Conservation (phyloP, 2,113 vertebrate genomes). For the Takifugu flavidus region DNA sequence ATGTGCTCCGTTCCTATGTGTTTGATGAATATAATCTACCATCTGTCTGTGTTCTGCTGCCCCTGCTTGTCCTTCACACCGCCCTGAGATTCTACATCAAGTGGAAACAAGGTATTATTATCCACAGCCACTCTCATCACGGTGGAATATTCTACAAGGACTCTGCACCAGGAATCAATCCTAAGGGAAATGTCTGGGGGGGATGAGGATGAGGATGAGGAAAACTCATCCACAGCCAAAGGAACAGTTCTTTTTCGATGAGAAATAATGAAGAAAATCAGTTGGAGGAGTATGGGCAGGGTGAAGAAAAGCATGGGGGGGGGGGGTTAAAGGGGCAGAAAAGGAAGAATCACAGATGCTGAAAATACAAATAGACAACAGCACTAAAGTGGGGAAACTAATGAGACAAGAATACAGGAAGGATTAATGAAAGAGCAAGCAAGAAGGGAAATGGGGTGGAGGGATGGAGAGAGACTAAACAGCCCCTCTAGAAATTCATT, state of each 20-base stretch:
- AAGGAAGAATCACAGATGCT: background rate
- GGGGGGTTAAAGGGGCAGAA: background rate
- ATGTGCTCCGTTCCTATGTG: background rate
- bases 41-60: slow-evolving; percentile 3
- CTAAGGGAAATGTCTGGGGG: slow-evolving; percentile 23
- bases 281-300: background rate
- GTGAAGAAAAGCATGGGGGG: too few species aligned
- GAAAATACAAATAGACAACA: background rate
- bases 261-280: slow-evolving; percentile 5
- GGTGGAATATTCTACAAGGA: slow-evolving; percentile 34
- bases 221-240: slow-evolving; percentile 22
- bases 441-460: background rate
- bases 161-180: background rate
- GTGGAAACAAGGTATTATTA: slow-evolving; percentile 47
- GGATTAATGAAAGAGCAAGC: background rate
- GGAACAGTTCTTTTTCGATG: too few species aligned
- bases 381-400: background rate
- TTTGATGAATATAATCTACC: slow-evolving; percentile 13
- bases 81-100: slow-evolving; percentile 25
- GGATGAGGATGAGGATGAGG: background rate
- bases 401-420: background rate
- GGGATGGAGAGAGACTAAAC: background rate
- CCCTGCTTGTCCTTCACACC: slow-evolving; percentile 42
- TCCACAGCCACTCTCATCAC: slow-evolving; percentile 10
- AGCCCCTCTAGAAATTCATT: too few species aligned